Base-by-base conservation (phyloP, 2,113 vertebrate genomes). In the Thinocorus orbignyianus region DNA sequence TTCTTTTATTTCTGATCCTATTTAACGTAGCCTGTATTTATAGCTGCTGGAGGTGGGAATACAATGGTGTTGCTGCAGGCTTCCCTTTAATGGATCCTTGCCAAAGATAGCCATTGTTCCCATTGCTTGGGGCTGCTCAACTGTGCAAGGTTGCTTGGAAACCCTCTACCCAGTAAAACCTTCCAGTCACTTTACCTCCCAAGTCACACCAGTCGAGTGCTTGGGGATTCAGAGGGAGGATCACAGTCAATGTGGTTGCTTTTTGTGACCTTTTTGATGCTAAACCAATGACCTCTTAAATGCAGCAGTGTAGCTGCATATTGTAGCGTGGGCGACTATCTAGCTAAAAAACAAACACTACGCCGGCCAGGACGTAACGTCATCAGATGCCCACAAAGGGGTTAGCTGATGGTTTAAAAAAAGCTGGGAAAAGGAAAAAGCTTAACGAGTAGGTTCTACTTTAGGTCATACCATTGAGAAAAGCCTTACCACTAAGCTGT, bases 131-230 rank as follows among this genome's bases (percentile, higher is more conserved):
- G 97, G 95, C 97, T 95, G 97, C 90, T 98, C 96, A 93, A 54
- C 97, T 97, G 96, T 97, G 96, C 85, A 70, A 96, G 93, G 98
- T 98, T 98, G 98, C 97, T 96, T 98, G 92, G 98, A 98, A 98
- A 97, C 86, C 94, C 81, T 93, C 95, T 79, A 65, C 93, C 37
- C 64, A 76, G 84, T 79, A 84, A 82, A 96, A 86, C 93, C 94
- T 95, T 97, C 74, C 93, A 97, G 73, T 92, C 93, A 41, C 73
- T 97, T 80, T 91, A 81, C 96, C 94, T 97, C 97, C 93, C 78
- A 90, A 90, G 90, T 92, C 86, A 91, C 73, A 92, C 17, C 54
- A n/a, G 87, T 65, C 8, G 64, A 88, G 80, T 71, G 79, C 92
- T 94, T 93, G 90, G 91, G 81, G 93, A 92, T 94, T 96, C 95